Evolutionary conservation across 2,113 vertebrate species (phyloP).

Genomic region (Plectropomus leopardus): DNA sequence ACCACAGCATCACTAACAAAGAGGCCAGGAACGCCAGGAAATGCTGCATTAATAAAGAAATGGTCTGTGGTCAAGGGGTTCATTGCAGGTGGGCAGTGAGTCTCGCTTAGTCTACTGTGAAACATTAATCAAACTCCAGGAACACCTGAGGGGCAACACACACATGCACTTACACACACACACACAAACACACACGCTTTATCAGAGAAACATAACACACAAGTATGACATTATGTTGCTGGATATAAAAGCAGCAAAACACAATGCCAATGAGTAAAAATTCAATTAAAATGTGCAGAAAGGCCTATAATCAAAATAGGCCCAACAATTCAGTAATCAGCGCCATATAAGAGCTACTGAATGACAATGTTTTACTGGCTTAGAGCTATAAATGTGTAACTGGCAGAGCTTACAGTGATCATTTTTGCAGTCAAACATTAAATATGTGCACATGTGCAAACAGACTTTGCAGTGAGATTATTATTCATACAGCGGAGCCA

Average conservation of each 20-base stretch:
- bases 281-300: neutral
- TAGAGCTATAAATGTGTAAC: slow-evolving; percentile 70
- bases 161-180: neutral
- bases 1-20: slow-evolving; percentile 19
- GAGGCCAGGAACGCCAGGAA: slow-evolving; percentile 18
- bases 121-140: slow-evolving; percentile 65
- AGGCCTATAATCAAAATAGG: neutral
- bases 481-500: slow-evolving; percentile 3
- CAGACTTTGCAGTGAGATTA: slow-evolving; percentile 16
- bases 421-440: slow-evolving; percentile 69
- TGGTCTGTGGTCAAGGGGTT: slow-evolving; percentile 35
- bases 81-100: slow-evolving; percentile 4
- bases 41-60: slow-evolving; percentile 58
- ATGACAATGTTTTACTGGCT: slow-evolving; percentile 37
- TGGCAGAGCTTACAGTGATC: slow-evolving; percentile 5
- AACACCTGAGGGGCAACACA: slow-evolving; percentile 20
- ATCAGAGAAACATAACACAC: neutral
- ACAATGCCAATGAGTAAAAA: neutral
- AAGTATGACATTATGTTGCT: neutral
- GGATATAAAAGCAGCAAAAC: neutral
- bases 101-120: slow-evolving; percentile 36
- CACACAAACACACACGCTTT: neutral
- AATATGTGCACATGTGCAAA: slow-evolving; percentile 27
- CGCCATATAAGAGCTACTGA: slow-evolving; percentile 31
- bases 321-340: neutral